Percentiles rank a stretch among this genome's conserved stretches.
Evolutionary conservation across 2,113 vertebrate species (phyloP).

Genomic region (Myrmecobius fasciatus): DNA sequence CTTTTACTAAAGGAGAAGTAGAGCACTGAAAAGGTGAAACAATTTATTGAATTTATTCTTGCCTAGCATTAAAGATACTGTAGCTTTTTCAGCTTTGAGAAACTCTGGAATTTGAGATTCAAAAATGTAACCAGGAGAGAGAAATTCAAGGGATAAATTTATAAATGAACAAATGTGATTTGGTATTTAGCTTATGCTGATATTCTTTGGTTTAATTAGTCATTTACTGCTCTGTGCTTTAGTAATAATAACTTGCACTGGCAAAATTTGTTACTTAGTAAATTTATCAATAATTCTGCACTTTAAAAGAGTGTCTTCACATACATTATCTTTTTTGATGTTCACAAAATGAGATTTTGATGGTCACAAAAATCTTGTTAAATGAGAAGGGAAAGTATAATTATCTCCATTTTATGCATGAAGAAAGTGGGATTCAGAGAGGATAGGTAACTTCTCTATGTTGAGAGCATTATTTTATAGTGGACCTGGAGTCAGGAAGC

Average conservation of each 20-base stretch:
- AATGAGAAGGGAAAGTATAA: background rate
- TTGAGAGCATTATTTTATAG: background rate
- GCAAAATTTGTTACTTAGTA: background rate
- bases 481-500: background rate
- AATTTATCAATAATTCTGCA: background rate
- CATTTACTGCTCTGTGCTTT: background rate
- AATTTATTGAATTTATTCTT: conserved; percentile 28
- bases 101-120: conserved; percentile 40
- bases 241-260: background rate
- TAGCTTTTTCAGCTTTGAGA: background rate
- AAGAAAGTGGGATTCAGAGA: background rate
- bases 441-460: background rate
- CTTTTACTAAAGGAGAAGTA: conserved; percentile 26
- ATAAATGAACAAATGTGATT: background rate
- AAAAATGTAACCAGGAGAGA: conserved; percentile 5
- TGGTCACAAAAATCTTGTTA: background rate
- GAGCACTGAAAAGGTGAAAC: conserved; percentile 35
- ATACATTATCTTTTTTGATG: background rate
- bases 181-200: background rate
- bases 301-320: background rate
- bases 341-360: background rate
- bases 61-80: background rate
- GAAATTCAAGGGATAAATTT: background rate
- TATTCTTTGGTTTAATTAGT: background rate
- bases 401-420: background rate